phyloP scores from a whole-genome alignment of 2,113 vertebrate species.

The Cebidichthys violaceus region DNA sequence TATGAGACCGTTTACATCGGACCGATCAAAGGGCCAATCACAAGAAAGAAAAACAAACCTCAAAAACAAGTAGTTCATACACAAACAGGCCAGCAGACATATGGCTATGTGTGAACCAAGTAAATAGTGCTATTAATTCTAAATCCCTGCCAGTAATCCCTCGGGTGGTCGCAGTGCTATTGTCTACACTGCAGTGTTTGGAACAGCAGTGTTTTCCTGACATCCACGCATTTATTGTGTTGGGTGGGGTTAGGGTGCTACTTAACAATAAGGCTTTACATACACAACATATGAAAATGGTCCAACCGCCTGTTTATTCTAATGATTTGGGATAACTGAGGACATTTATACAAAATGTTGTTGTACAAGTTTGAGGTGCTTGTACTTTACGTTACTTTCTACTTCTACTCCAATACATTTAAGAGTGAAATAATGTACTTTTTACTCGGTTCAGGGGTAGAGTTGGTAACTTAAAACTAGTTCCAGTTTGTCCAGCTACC shows the following conservation, averaged over 20 bases:
- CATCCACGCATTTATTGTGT: slow-evolving; percentile 29
- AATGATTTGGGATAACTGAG: background rate
- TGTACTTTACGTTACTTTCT: background rate
- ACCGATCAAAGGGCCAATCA: slow-evolving; percentile 49
- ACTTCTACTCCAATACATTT: background rate
- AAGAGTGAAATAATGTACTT: background rate
- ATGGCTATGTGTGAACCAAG: slow-evolving; percentile 49
- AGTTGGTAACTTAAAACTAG: background rate
- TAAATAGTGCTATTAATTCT: slow-evolving; percentile 68
- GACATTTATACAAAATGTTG: background rate
- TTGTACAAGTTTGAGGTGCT: background rate
- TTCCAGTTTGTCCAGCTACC: background rate
- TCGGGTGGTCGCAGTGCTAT: slow-evolving; percentile 4
- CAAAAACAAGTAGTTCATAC: slow-evolving; percentile 40
- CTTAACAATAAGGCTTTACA: background rate
- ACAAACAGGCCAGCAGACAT: slow-evolving; percentile 65
- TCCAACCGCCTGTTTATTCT: background rate
- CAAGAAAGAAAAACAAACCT: slow-evolving; percentile 38
- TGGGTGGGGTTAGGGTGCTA: background rate
- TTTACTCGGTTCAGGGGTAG: background rate
- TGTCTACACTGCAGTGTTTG: slow-evolving; percentile 35
- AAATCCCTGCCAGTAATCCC: slow-evolving; percentile 71
- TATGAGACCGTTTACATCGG: slow-evolving; percentile 31
- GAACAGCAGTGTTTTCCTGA: slow-evolving; percentile 39
- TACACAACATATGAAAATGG: background rate